A percentile compares a stretch with the other conserved stretches of the same genome.
These are phyloP conservation scores for Aporophyla lueneburgensis DNA, from an alignment of 2,888 invertebrate genomes.

Conservation along the genomic window DNA sequence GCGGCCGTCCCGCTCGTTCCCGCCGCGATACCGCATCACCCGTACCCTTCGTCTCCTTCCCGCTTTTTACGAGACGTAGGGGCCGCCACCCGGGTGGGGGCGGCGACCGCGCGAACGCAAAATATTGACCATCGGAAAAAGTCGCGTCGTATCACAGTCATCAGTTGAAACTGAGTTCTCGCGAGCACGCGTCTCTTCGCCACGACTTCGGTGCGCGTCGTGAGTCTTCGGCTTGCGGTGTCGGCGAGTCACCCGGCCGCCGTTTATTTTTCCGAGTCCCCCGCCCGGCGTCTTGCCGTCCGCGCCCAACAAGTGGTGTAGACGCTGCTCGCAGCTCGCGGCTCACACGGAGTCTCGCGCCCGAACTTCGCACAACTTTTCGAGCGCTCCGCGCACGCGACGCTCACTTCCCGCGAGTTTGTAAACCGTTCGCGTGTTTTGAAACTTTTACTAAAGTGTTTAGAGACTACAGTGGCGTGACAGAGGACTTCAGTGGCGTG, in stretches of 20 bases:
- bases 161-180: conserved; percentile 90
- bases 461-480: conserved; percentile 82
- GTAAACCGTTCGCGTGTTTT: conserved; percentile 79
- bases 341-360: conserved; percentile 86
- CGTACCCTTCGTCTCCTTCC: conserved; percentile 90
- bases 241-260: conserved; percentile 80
- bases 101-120: conserved; percentile 91
- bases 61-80: conserved; percentile 91
- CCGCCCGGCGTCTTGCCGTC: conserved; percentile 87
- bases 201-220: conserved; percentile 87
- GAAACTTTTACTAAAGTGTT: conserved; percentile 84
- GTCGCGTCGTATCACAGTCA: conserved; percentile 91
- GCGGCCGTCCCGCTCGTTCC: conserved; percentile 89
- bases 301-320: conserved; percentile 89
- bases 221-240: conserved; percentile 90
- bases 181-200: conserved; percentile 87
- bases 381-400: conserved; percentile 83
- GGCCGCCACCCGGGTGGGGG: conserved; percentile 89
- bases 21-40: conserved; percentile 83
- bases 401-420: conserved; percentile 74
- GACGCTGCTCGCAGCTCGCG: conserved; percentile 80
- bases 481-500: conserved; percentile 86
- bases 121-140: conserved; percentile 92
- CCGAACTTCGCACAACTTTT: conserved; percentile 88
- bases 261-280: conserved; percentile 86